These are phyloP conservation scores for Steinernema carpocapsae DNA, from an alignment of 2,888 invertebrate genomes.

Conservation along the genomic window DNA sequence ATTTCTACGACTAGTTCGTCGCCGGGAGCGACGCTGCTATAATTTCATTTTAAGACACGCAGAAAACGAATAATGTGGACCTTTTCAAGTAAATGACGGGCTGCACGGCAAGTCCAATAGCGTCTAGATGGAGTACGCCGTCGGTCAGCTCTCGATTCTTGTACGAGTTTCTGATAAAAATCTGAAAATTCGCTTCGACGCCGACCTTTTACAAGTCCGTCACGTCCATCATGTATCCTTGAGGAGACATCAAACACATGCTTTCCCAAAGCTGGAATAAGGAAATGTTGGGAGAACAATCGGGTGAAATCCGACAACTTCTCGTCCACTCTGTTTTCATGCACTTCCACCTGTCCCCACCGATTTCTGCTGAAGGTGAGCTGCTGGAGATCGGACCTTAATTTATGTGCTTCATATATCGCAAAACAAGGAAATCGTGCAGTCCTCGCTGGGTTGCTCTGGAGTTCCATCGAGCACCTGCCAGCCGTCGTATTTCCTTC, in stretches of 20 bases:
- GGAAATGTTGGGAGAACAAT: background rate
- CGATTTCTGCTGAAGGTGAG: conserved; percentile 80
- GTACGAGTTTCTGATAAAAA: background rate
- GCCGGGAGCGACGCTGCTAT: background rate
- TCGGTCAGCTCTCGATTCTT: conserved; percentile 1
- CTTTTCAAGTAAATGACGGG: background rate
- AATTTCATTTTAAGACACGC: background rate
- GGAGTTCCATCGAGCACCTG: conserved; percentile 83
- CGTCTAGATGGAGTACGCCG: background rate
- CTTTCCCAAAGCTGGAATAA: conserved; percentile 41
- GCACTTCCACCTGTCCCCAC: conserved; percentile 8
- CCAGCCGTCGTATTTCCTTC: conserved; percentile 84
- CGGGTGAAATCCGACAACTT: background rate
- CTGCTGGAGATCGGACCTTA: conserved; percentile 88
- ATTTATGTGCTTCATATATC: conserved; percentile 73
- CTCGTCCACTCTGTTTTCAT: background rate
- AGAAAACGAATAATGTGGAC: background rate
- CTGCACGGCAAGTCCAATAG: background rate
- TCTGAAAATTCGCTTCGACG: background rate
- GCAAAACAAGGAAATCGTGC: conserved; percentile 69
- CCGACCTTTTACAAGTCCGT: conserved; percentile 37
- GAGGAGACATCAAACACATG: conserved; percentile 35
- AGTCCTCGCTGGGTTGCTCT: conserved; percentile 77
- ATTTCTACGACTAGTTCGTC: background rate
- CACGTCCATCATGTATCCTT: conserved; percentile 26